Conservation (phyloP, 92 coral and sea anemone species). For the Nematostella vectensis region DNA sequence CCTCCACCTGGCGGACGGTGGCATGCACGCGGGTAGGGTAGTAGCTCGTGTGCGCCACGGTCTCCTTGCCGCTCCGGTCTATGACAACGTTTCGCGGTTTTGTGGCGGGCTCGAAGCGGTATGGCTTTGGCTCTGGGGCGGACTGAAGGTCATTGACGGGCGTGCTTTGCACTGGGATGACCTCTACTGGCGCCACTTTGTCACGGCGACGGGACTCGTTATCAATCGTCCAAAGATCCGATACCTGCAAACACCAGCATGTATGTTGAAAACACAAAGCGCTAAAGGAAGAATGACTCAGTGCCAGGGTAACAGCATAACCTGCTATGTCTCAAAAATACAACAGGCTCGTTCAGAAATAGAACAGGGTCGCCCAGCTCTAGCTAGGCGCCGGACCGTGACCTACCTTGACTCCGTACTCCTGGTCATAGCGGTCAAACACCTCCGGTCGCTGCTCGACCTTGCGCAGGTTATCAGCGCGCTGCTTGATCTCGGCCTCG, state of each 20-base stretch:
- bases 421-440: conserved; percentile 49
- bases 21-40: conserved; percentile 51
- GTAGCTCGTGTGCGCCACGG: conserved; percentile 39
- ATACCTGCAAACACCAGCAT: no score
- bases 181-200: conserved; percentile 24
- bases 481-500: conserved; percentile 40
- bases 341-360: no score
- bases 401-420: conserved; percentile 78
- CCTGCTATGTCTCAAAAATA: no score
- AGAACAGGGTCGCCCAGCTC: no score
- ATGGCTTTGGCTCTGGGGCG: conserved; percentile 37
- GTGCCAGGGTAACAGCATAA: no score
- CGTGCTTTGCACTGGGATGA: conserved; percentile 32
- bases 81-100: conserved; percentile 61
- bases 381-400: no score
- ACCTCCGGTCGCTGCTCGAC: conserved; percentile 69
- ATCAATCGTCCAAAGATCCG: conserved; percentile 83
- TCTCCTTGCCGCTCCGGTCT: conserved; percentile 45
- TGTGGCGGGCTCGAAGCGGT: conserved; percentile 22
- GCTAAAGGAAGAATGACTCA: no score
- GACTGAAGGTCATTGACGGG: conserved; percentile 46
- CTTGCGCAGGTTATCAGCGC: conserved; percentile 71
- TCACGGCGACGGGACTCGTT: conserved; percentile 46
- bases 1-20: conserved; percentile 23
- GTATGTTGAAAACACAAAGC: no score